Evolutionary conservation across 2,888 invertebrate species (phyloP).

Genomic region (Pyralis farinalis): DNA sequence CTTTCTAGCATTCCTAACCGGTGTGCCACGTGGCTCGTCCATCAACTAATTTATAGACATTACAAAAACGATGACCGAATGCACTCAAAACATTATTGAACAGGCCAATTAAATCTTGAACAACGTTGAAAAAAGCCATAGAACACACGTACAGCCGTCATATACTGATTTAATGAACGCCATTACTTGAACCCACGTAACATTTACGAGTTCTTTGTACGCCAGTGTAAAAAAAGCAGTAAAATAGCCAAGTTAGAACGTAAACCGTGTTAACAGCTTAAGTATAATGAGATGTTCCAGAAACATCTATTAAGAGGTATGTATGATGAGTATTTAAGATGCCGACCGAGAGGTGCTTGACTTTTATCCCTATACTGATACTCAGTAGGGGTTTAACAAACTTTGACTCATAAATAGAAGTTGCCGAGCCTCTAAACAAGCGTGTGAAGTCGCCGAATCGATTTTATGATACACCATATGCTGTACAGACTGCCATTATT

Average conservation of each 20-base stretch:
- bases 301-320: conserved; percentile 36
- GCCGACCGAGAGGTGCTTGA: conserved; percentile 22
- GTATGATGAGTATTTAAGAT: conserved; percentile 23
- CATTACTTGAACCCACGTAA: conserved; percentile 9
- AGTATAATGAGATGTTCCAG: conserved; percentile 48
- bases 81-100: no score
- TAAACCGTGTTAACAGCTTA: conserved; percentile 37
- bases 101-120: no score
- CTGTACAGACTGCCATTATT: no score
- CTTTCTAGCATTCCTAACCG: no score
- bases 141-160: no score
- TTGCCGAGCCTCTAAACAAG: conserved; percentile 21
- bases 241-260: conserved; percentile 38
- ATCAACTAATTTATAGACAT: no score
- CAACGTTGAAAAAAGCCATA: no score
- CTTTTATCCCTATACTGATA: conserved; percentile 16
- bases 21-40: no score
- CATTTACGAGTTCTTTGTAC: conserved; percentile 24
- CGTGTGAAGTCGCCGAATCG: no score
- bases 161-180: conserved; percentile 16
- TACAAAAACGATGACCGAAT: no score
- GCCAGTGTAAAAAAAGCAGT: conserved; percentile 28
- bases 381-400: conserved; percentile 25
- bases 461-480: no score
- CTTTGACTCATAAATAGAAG: conserved; percentile 39